Evolutionary conservation across 1,140 invertebrate species (phyloP).

Genomic region (Drosophila arawakana): DNA sequence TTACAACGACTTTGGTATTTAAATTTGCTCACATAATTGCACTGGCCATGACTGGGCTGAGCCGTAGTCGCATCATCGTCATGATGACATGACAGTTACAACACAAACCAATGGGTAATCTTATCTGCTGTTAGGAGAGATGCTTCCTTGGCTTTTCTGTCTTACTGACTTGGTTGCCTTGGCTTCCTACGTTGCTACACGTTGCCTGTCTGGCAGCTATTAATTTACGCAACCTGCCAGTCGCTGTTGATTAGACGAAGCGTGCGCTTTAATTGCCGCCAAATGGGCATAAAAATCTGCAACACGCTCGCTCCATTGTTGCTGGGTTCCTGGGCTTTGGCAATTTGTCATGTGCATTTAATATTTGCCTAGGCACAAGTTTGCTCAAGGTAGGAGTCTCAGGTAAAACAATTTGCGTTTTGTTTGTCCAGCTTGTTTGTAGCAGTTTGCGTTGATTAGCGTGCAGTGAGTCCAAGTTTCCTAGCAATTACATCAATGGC

Average conservation of each 20-base stretch:
- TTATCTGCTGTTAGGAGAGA: constrained; percentile 36
- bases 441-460: constrained; percentile 81
- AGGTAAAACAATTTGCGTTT: constrained; percentile 77
- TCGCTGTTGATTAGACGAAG: constrained; percentile 80
- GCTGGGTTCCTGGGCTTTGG: constrained; percentile 29
- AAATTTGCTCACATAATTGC: constrained; percentile 80
- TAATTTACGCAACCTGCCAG: constrained; percentile 78
- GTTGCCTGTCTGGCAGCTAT: constrained; percentile 73
- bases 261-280: constrained; percentile 80
- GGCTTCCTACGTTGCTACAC: constrained; percentile 18
- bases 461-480: constrained; percentile 50
- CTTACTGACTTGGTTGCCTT: background rate
- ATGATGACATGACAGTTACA: constrained; percentile 82
- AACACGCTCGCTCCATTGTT: constrained; percentile 64
- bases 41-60: constrained; percentile 64
- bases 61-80: constrained; percentile 65
- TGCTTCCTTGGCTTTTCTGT: constrained; percentile 15
- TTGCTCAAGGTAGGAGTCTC: constrained; percentile 14
- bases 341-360: constrained; percentile 81
- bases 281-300: constrained; percentile 68
- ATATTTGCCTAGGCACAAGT: constrained; percentile 57
- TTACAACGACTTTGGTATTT: constrained; percentile 57
- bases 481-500: constrained; percentile 59
- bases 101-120: constrained; percentile 58
- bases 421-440: constrained; percentile 81